Evolutionary conservation across 2,888 invertebrate species (phyloP).

Genomic region (Catotricha subobsoleta): DNA sequence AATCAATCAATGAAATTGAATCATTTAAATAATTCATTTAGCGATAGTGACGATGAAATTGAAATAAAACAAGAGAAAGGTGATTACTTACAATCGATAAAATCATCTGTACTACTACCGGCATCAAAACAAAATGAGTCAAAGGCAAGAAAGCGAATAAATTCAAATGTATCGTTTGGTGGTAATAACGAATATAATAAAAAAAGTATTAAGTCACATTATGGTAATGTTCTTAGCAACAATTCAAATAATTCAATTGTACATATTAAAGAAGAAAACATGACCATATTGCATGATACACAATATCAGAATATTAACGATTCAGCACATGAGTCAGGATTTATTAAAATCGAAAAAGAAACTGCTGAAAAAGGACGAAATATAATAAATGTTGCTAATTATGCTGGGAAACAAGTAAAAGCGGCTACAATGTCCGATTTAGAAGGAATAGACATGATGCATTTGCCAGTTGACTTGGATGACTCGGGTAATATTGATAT

Average conservation of each 20-base stretch:
- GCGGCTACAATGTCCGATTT: slow-evolving; percentile 32
- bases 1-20: too few relatives aligned
- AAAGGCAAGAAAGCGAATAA: not conserved
- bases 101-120: not conserved
- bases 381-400: not conserved
- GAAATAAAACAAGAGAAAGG: not conserved
- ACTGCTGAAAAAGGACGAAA: too few relatives aligned
- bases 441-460: slow-evolving; percentile 56
- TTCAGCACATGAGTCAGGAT: too few relatives aligned
- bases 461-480: slow-evolving; percentile 53
- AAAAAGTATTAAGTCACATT: too few relatives aligned
- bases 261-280: not conserved
- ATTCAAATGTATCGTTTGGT: too few relatives aligned
- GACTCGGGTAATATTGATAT: slow-evolving; percentile 37
- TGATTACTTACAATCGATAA: not conserved
- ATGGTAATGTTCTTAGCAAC: too few relatives aligned
- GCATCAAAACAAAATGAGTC: not conserved
- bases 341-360: too few relatives aligned
- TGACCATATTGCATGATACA: not conserved
- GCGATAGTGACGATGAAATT: not conserved
- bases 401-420: not conserved
- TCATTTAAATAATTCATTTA: not conserved
- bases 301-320: not conserved
- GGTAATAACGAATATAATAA: too few relatives aligned
- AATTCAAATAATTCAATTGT: not conserved